A percentile compares a stretch with the other conserved stretches of the same genome.
These are phyloP conservation scores for Montipora sp. DNA, from an alignment of 64 coral and sea anemone species.

Conservation along the genomic window DNA sequence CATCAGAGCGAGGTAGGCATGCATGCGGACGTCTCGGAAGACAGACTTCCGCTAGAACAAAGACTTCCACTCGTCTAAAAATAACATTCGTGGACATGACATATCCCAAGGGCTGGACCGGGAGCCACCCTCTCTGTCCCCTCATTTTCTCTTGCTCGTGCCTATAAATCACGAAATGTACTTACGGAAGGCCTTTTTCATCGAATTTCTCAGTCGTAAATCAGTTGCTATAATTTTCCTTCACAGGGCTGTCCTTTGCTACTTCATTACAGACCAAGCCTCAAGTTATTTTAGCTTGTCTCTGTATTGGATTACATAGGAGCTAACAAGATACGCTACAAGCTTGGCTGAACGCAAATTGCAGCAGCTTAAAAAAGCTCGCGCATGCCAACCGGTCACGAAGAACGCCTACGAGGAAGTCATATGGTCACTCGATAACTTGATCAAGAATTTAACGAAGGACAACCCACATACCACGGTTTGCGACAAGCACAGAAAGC, in stretches of 20 bases:
- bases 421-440: neutral
- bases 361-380: neutral
- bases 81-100: too few species aligned
- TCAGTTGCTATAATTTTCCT: slow-evolving; percentile 25
- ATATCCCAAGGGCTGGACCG: too few species aligned
- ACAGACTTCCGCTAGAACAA: too few species aligned
- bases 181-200: neutral
- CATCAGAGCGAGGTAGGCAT: too few species aligned
- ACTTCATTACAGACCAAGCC: slow-evolving; percentile 96
- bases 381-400: neutral
- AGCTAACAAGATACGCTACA: neutral
- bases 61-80: too few species aligned
- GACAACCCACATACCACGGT: too few species aligned
- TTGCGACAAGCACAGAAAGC: too few species aligned
- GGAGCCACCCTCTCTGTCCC: too few species aligned
- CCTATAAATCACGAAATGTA: too few species aligned
- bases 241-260: slow-evolving; percentile 85
- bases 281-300: slow-evolving; percentile 80
- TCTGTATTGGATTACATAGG: neutral
- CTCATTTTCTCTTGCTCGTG: too few species aligned
- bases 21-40: too few species aligned
- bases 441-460: neutral
- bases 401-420: too few species aligned
- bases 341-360: neutral
- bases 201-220: neutral